Base-by-base conservation (phyloP, 2,113 vertebrate species). In the Aspidoscelis tigris region DNA sequence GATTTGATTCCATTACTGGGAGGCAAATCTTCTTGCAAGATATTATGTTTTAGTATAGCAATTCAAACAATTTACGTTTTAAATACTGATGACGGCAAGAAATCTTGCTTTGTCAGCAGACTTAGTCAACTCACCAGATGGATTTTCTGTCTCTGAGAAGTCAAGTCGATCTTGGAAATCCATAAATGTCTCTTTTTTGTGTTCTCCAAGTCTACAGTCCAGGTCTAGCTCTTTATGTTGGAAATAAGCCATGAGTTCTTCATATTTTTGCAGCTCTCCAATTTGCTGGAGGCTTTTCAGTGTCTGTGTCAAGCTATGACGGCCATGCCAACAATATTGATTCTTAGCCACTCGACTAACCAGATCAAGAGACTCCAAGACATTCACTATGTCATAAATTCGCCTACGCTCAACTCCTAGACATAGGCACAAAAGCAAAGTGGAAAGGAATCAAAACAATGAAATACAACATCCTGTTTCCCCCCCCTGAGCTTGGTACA, bases 321-420 rank as follows among this genome's bases (percentile, higher is more conserved):
- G 95, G 0, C 98, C 98, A 0, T 98, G 95, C 98, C 98, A 99
- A 81, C 95, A 96, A 88, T 99, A 99, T 77, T 98, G 97, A 94
- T 99, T 99, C 95, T 99, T 99, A 76, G 98, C 98, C 61, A 98
- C 96, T 2, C 98, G 97, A 64, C 97, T 98, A 81, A 99, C 97
- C 61, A 99, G 96, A 12, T 96, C 96, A 86, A 99, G 84, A 0
- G 98, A 99, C 93, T 99, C 98, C 89, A 99, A 93, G 80, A 99
- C 97, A 0, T 99, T 99, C 70, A 99, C 97, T 1, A 99, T 99
- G 93, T 99, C 98, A 0, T 99, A 99, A 93, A 99, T 99, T 0
- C 98, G 96, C 64, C 98, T 96, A 14, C 98, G 96, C 83, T 98
- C 98, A 83, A 99, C 98, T 12, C 98, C 98, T 99, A 92, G 77